A percentile compares a stretch with the other conserved stretches of the same genome.
These are phyloP conservation scores for Eueides isabella DNA, from an alignment of 1,140 invertebrate genomes.

Conservation along the genomic window DNA sequence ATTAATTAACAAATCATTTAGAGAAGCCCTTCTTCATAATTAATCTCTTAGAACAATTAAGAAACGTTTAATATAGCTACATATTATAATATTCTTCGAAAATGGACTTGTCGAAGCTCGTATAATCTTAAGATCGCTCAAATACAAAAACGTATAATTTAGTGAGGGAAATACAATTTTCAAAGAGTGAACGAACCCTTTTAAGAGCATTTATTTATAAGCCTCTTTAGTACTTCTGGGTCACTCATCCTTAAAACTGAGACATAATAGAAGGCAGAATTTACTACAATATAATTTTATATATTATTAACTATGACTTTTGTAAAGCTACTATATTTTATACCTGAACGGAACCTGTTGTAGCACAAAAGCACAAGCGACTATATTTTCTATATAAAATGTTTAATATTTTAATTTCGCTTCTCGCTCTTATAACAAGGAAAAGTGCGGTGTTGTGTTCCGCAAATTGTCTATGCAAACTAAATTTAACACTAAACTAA, in stretches of 20 bases:
- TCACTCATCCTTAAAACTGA: slow-evolving; percentile 7
- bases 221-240: slow-evolving; percentile 19
- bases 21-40: background rate
- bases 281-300: background rate
- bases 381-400: too few relatives aligned
- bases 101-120: slow-evolving; percentile 12
- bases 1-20: background rate
- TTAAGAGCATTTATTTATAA: slow-evolving; percentile 28
- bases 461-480: too few relatives aligned
- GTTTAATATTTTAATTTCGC: background rate
- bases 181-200: slow-evolving; percentile 24
- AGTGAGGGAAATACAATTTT: slow-evolving; percentile 23
- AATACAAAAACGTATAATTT: slow-evolving; percentile 33
- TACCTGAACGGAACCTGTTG: too few relatives aligned
- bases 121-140: slow-evolving; percentile 18
- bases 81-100: background rate
- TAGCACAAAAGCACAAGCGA: too few relatives aligned
- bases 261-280: background rate
- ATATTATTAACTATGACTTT: background rate
- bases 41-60: slow-evolving; percentile 10
- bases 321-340: background rate
- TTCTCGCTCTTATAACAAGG: too few relatives aligned
- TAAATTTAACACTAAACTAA: too few relatives aligned
- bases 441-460: too few relatives aligned
- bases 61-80: background rate